Conservation (phyloP, 2,113 vertebrate genomes). For the Jacana jacana region DNA sequence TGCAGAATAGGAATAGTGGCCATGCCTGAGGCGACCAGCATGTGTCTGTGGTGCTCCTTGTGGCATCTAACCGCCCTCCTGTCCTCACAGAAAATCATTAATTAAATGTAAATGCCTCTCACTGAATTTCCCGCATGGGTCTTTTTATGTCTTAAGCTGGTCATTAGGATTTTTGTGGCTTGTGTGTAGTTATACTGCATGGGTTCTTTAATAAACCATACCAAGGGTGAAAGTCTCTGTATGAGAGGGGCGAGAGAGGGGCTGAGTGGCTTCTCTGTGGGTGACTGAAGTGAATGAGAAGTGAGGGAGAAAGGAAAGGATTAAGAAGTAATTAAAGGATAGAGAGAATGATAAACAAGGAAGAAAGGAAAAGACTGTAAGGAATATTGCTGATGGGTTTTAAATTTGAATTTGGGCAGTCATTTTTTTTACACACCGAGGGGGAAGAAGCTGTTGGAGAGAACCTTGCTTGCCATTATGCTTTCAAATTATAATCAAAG, state of each 20-base stretch:
- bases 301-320: not conserved
- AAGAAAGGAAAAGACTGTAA: not conserved
- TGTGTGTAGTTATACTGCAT: not conserved
- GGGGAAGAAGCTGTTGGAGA: not conserved
- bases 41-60: not conserved
- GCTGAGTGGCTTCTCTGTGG: not conserved
- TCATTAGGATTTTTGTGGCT: not conserved
- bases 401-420: not conserved
- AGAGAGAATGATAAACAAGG: not conserved
- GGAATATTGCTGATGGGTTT: not conserved
- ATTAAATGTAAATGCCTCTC: not conserved
- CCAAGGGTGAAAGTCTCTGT: not conserved
- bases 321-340: not conserved
- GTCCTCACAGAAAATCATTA: not conserved
- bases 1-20: not conserved
- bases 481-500: slow-evolving; percentile 18
- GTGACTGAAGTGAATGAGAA: not conserved
- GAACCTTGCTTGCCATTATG: not conserved
- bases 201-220: not conserved
- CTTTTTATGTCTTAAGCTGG: not conserved
- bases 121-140: not conserved
- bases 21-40: accelerated
- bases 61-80: not conserved
- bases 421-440: not conserved
- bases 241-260: not conserved